Base-by-base conservation (phyloP, 30 jellyfish, hydroid and myxozoan species). In the Aurelia coerulea region DNA sequence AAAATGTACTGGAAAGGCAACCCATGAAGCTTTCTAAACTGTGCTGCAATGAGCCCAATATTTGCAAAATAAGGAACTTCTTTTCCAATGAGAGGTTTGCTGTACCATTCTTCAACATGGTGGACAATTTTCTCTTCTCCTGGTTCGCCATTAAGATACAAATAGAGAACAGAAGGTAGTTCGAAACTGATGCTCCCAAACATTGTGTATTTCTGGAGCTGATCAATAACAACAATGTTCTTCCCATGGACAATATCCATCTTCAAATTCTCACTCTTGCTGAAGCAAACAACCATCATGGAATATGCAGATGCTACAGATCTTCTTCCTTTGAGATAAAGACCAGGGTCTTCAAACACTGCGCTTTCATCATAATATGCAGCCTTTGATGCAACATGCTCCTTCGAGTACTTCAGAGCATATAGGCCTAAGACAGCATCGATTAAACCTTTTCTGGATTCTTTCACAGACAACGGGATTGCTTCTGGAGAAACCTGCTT, bases 11-110 rank as follows among this genome's bases (percentile, higher is more conserved):
- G 73, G 73, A 83, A 69, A 68, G 92, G 92, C 73, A 33, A 71
- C 4, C 92, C 92, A 41, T 83, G 92, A 49, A 71, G 17, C 39
- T 71, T 67, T 83, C 92, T 53, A 10, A 83, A 69, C 58, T 83
- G 81, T 3, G 86, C 84, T 59, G 92, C 92, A 18, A 83, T 35
- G 18, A 66, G 74, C 6, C 92, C 92, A 33, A 83, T 16, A 52
- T 83, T 83, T 1, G 92, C 92, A 58, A 71, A 39, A 71, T 83
- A 83, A 1, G 92, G 81, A 2, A 85, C 85, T 2, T 83, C 92
- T 59, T 58, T 32, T 12, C 92, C 92, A 34, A 83, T 32, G 12
- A 83, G 58, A n/a, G 82, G 70, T 62, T 83, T 83, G 11, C 92
- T 68, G 19, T 68, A 23, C 92, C 85, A 69, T 62, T 83, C 92